Evolutionary conservation across 2,888 invertebrate genomes (phyloP), one percentile per base, ranked within the genome.

Genomic region (Pollenia labialis): DNA sequence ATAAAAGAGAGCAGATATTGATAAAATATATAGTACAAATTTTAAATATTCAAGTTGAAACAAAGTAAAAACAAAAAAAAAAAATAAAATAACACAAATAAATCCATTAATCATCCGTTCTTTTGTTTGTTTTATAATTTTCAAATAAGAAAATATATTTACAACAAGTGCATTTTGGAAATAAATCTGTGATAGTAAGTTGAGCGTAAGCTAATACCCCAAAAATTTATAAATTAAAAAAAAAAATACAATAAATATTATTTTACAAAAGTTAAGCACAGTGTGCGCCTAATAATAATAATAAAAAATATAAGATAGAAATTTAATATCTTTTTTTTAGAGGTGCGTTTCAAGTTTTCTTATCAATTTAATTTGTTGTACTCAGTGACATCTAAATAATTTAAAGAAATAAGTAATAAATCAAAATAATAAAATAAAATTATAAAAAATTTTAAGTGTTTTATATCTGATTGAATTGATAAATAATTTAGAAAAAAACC

Each of bases 151-250:
- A 71, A 46, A 62, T 6, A 44, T 11, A 50, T 11, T 54, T 11
- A n/a, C 80, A 56, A 46, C 40, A 72, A 74, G 58, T 79, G 72
- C 2, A 74, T 83, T 83, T 75, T 72, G 56, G 44, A 62, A 79
- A 56, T 44, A 64, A 80, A 80, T 86, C 80, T 76, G 86, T 80
- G 75, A 83, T 86, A 83, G 80, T 80, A 80, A 83, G 82, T 83
- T 48, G 23, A 54, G 44, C 52, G 46, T 44, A 54, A 16, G 32
- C 12, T 40, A 58, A 58, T 58, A 32, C 32, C 32, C 32, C 32
- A 32, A 32, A 32, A 32, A 46, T 50, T 48, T 16, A 74, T 32
- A 14, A 18, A 42, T n/a, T 12, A 54, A 64, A 46, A 48, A 48
- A 48, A 50, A 46, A 48, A 48, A 48, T 40, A 40, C n/a, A 0